Conservation (phyloP, 2,113 vertebrate genomes). For the Microtus richardsoni region DNA sequence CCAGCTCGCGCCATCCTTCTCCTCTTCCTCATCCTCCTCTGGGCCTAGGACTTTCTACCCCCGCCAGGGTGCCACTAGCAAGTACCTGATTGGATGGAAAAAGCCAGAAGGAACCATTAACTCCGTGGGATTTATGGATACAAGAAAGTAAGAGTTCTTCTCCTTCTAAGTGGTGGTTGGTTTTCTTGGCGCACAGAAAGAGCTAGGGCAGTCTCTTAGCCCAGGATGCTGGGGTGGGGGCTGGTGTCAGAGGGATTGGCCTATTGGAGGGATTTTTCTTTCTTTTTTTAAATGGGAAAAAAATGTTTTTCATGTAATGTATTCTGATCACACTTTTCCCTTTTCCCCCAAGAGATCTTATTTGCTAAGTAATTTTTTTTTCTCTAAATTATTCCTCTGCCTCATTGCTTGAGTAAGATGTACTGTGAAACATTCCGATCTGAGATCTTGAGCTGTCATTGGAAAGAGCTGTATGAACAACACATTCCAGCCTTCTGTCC, state of each 20-base stretch:
- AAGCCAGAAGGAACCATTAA: slow-evolving; percentile 99
- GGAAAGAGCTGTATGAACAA: slow-evolving; percentile 43
- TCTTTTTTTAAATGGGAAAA: not conserved
- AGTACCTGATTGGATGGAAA: slow-evolving; percentile 99
- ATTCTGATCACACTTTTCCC: not conserved
- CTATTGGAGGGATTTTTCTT: not conserved
- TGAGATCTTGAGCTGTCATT: slow-evolving; percentile 37
- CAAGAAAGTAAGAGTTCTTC: slow-evolving; percentile 94
- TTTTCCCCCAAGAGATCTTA: not conserved
- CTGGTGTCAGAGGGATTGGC: not conserved
- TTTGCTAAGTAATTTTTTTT: not conserved
- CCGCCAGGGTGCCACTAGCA: slow-evolving; percentile 98
- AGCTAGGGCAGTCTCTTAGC: not conserved
- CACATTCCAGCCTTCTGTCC: not conserved
- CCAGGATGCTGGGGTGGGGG: not conserved
- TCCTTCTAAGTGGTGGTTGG: slow-evolving; percentile 67
- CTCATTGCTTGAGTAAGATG: slow-evolving; percentile 47
- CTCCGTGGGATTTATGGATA: slow-evolving; percentile 98
- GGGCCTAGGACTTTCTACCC: slow-evolving; percentile 99
- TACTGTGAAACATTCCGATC: slow-evolving; percentile 23
- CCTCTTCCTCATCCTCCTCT: slow-evolving; percentile 93
- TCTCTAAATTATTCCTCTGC: slow-evolving; percentile 41
- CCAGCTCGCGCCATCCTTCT: slow-evolving; percentile 88
- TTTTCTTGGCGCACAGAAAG: not conserved
- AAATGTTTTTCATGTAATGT: not conserved